Evolutionary conservation across 2,797 vertebrate genomes (phyloP), one percentile per base, ranked within the genome.

Genomic region (Vireo griseus): DNA sequence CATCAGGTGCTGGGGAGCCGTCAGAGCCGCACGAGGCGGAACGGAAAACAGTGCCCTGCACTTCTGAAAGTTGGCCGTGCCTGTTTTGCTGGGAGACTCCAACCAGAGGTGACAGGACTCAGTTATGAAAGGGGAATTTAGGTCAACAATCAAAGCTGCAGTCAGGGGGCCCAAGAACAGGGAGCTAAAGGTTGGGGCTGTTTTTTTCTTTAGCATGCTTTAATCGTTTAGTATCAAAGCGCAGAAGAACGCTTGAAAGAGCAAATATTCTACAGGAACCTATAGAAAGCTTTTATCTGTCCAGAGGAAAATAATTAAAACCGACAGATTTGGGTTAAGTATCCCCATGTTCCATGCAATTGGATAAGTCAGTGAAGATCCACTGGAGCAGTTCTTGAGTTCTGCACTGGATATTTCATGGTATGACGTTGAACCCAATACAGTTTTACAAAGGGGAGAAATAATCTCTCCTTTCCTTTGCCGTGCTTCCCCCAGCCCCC

Each of bases 271-370:
- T 96, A 96, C 94, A 96, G 95, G 97, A 98, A 97, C 97, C 97
- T 97, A 98, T 98, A 97, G 97, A 97, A 98, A 98, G 98, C 98
- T 98, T 98, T 98, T 98, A 98, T 98, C 97, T 97, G 96, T 97
- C 96, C 97, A 97, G 95, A 97, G 80, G 95, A 98, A 96, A 97
- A 95, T 98, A 97, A 98, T 98, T 96, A 98, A 97, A 97, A 66
- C 91, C 95, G 98, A 98, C 98, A 98, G 98, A 98, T 98, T 98
- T 95, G 96, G 98, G 98, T 98, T 98, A 98, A 98, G 97, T 97
- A 97, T 96, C 97, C 95, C 96, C 97, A 96, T 96, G 95, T 96
- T 96, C 96, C 96, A 94, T 83, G 83, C 88, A 92, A 96, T 97
- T 93, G 97, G 96, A 94, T 95, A 95, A 94, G 94, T 94, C 33